Evolutionary conservation across 2,113 vertebrate species (phyloP).

Genomic region (Zosterops borbonicus): DNA sequence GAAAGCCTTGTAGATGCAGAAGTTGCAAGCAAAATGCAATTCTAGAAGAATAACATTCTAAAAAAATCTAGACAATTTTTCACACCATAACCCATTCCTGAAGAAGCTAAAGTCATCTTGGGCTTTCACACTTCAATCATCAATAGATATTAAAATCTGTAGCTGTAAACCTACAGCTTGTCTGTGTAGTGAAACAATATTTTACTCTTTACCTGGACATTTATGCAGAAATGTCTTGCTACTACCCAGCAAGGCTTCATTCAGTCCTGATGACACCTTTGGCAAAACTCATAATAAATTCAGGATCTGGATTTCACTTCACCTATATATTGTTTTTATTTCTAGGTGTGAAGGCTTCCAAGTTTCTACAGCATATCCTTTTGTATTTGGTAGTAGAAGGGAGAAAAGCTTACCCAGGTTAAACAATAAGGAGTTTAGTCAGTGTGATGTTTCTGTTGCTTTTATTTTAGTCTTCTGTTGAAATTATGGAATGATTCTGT

Average conservation of each 20-base stretch:
- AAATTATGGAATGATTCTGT: not conserved
- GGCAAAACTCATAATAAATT: not conserved
- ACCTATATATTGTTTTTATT: not conserved
- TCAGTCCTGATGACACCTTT: not conserved
- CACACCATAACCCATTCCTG: not conserved
- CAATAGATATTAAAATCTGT: not conserved
- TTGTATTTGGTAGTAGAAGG: not conserved
- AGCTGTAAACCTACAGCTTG: not conserved
- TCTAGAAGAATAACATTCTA: not conserved
- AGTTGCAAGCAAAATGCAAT: not conserved
- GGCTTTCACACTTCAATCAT: not conserved
- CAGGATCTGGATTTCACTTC: not conserved
- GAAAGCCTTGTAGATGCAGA: not conserved
- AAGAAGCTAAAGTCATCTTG: not conserved
- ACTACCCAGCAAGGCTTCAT: not conserved
- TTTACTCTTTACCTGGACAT: not conserved
- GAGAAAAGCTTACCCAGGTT: not conserved
- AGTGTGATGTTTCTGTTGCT: not conserved
- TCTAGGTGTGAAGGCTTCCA: not conserved
- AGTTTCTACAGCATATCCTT: not conserved
- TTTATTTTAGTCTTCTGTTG: not conserved
- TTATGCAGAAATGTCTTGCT: not conserved
- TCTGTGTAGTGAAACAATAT: not conserved
- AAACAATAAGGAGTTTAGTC: not conserved
- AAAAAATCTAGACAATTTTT: not conserved